Base-by-base conservation (phyloP, 1,140 invertebrate genomes). In the Bombus fervidus region DNA sequence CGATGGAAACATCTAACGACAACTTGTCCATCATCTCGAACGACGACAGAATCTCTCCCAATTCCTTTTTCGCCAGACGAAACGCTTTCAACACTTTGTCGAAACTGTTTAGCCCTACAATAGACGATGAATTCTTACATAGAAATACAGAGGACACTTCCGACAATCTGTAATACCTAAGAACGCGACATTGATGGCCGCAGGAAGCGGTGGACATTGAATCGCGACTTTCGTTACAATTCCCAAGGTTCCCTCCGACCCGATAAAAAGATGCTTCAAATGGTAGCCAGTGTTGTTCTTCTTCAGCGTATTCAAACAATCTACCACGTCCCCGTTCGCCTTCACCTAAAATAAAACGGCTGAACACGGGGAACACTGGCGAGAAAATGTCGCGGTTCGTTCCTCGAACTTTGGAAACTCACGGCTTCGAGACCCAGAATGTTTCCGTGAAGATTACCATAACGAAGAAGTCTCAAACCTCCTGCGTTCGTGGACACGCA, bases 271-370 rank as follows among this genome's bases (percentile, higher is more conserved):
- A 93, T 99, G 99, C 93, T 99, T 99, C 83, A 99, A 95, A 93
- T 99, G 98, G 94, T 99, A 99, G 1, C 99, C 99, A 0, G 99
- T 99, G 92, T 99, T 99, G 93, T 99, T 99, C 95, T 99, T 99
- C 92, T 98, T 98, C 85, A 99, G 95, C 5, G 97, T 96, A 86
- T 97, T 97, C 91, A 99, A 95, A 87, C 97, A 97, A 93, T 99
- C 97, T 22, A 99, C 93, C 1, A 99, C 95, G 79, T 97, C 96
- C 0, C 99, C 99, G 95, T 98, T 97, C 6, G 99, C 98, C 94
- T 98, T 96, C 3, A 99, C 98, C 97, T 98, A 6, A 37, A 83
- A 77, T 18, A 86, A 39, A 31, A 28, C 18, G 37, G 2, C 12
- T 8, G 31, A 53, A 37, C 13, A 37, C 3, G 34, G 31, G 1